Percentiles rank a stretch among this genome's conserved stretches.
phyloP scores from a whole-genome alignment of 35 echinoderm and acorn worm species.

The Nesometra sesokonis region DNA sequence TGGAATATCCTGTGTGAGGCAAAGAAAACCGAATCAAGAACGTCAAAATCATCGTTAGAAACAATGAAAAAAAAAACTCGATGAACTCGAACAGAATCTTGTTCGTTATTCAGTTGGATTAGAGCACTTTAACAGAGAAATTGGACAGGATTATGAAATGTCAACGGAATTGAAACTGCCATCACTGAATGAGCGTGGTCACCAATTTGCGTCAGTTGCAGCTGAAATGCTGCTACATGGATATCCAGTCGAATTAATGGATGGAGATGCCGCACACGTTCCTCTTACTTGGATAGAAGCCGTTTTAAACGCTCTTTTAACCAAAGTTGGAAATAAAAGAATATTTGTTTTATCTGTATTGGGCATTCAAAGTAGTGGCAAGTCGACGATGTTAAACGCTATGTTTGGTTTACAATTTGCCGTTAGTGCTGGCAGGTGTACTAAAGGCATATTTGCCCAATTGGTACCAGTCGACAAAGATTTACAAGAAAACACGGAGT shows the following conservation, averaged over 20 bases:
- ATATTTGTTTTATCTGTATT: constrained; percentile 10
- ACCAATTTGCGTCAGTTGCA: too few species aligned
- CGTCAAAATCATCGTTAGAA: background rate
- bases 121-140: too few species aligned
- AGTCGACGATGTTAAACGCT: constrained; percentile 12
- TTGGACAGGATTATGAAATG: too few species aligned
- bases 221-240: constrained; percentile 9
- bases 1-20: too few species aligned
- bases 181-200: too few species aligned
- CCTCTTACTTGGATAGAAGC: background rate
- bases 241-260: constrained; percentile 15
- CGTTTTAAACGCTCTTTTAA: background rate
- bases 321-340: background rate
- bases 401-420: constrained; percentile 34
- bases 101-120: background rate
- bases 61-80: background rate
- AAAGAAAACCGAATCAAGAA: background rate
- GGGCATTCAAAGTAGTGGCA: constrained; percentile 31
- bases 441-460: constrained; percentile 7
- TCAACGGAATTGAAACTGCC: too few species aligned
- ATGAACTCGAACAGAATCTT: background rate
- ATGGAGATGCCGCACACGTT: constrained; percentile 18
- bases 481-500: background rate
- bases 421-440: too few species aligned
- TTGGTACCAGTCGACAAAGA: background rate